phyloP scores from a whole-genome alignment of 1,140 invertebrate genomes.

The Drosophila nikananu region DNA sequence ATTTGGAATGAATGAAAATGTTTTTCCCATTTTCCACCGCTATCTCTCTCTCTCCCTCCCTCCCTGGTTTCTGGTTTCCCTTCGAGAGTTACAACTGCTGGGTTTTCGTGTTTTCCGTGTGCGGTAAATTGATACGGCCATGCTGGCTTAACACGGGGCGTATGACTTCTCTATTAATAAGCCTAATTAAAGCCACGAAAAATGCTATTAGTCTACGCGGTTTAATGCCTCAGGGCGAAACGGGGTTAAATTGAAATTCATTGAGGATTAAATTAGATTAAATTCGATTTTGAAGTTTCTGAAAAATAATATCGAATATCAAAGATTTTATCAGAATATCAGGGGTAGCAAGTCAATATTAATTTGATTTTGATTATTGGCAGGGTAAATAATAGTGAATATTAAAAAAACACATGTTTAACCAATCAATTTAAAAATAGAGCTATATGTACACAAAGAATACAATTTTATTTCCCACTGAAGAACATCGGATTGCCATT shows the following conservation, averaged over 20 bases:
- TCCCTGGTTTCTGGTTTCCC: conserved; percentile 15
- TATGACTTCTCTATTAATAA: conserved; percentile 63
- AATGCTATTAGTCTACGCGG: conserved; percentile 16
- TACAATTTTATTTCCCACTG: background rate
- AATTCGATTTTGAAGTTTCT: conserved; percentile 11
- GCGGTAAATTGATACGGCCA: conserved; percentile 69
- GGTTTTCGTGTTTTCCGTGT: conserved; percentile 44
- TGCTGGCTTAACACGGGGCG: conserved; percentile 45
- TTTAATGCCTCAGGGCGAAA: background rate
- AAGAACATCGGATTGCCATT: conserved; percentile 6
- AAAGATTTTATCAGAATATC: conserved; percentile 8
- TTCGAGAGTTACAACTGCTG: conserved; percentile 53
- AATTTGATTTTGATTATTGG: background rate
- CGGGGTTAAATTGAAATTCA: conserved; percentile 34
- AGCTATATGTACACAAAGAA: no score
- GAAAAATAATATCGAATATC: conserved; percentile 12
- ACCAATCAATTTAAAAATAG: background rate
- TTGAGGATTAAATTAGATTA: conserved; percentile 32
- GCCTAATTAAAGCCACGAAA: conserved; percentile 45
- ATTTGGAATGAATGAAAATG: conserved; percentile 75
- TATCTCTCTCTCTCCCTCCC: background rate
- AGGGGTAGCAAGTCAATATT: no score
- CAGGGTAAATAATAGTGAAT: background rate
- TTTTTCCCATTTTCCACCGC: conserved; percentile 37
- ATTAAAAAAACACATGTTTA: background rate